phyloP scores from a whole-genome alignment of 2,113 vertebrate species.

The Tachysurus fulvidraco region DNA sequence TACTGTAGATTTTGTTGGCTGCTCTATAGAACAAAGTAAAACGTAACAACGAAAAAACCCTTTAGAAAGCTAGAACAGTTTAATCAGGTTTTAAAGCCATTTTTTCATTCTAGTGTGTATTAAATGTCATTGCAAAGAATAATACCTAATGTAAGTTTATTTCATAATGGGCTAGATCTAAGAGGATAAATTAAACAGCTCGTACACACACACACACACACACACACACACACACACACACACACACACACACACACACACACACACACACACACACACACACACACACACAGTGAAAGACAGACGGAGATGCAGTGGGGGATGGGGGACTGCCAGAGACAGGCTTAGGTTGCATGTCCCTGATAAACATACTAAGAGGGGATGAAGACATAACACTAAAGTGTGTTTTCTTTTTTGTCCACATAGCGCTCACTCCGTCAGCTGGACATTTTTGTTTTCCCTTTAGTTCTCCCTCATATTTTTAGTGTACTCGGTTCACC shows the following conservation, averaged over 20 bases:
- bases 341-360: constrained; percentile 40
- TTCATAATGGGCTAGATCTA: not conserved
- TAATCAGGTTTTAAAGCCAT: not conserved
- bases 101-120: not conserved
- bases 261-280: not conserved
- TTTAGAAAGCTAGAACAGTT: not conserved
- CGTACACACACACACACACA: not conserved
- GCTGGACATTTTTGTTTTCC: not conserved
- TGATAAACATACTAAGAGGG: constrained; percentile 29
- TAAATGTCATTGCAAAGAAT: not conserved
- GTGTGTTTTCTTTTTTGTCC: not conserved
- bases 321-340: constrained; percentile 31
- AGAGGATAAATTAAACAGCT: not conserved
- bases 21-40: not conserved
- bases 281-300: not conserved
- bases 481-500: not conserved
- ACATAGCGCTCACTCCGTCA: not conserved
- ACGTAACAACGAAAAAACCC: too few species aligned
- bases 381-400: not conserved
- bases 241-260: not conserved
- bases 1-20: not conserved
- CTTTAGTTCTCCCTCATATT: not conserved
- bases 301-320: constrained; percentile 44
- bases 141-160: not conserved
- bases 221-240: not conserved